Conservation (phyloP, 2,113 vertebrate genomes). For the Vidua macroura region DNA sequence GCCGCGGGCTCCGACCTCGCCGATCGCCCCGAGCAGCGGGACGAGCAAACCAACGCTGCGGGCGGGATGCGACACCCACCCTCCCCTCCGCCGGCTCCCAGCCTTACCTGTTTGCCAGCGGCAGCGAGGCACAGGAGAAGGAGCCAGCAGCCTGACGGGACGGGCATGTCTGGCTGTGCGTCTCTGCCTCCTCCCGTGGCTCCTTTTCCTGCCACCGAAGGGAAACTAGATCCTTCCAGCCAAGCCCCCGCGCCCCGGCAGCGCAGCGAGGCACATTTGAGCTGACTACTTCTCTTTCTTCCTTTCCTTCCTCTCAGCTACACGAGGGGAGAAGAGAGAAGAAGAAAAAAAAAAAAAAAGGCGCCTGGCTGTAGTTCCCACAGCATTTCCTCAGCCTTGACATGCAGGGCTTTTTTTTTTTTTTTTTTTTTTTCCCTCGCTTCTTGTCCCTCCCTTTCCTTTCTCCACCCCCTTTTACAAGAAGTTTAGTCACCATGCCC, state of each 20-base stretch:
- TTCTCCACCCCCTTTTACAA: constrained; percentile 56
- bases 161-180: constrained; percentile 22
- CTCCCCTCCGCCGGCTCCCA: not conserved
- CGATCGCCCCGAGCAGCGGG: not conserved
- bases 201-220: constrained; percentile 31
- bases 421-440: not conserved
- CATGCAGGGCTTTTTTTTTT: not conserved
- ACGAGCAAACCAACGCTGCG: not conserved
- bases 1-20: not conserved
- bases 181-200: constrained; percentile 15
- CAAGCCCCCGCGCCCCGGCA: not conserved
- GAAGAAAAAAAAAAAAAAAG: not conserved
- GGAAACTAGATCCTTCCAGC: constrained; percentile 38
- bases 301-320: constrained; percentile 62
- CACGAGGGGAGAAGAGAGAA: constrained; percentile 40
- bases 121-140: constrained; percentile 16
- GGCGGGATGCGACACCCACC: not conserved
- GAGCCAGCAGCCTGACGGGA: constrained; percentile 32
- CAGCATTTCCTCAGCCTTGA: constrained; percentile 53
- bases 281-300: constrained; percentile 48
- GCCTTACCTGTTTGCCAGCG: constrained; percentile 46
- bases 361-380: constrained; percentile 27
- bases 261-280: constrained; percentile 34
- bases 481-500: constrained; percentile 38
- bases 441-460: constrained; percentile 57